phyloP scores from a whole-genome alignment of 53 echinoderm and acorn worm species.

The Paracentrotus lividus region DNA sequence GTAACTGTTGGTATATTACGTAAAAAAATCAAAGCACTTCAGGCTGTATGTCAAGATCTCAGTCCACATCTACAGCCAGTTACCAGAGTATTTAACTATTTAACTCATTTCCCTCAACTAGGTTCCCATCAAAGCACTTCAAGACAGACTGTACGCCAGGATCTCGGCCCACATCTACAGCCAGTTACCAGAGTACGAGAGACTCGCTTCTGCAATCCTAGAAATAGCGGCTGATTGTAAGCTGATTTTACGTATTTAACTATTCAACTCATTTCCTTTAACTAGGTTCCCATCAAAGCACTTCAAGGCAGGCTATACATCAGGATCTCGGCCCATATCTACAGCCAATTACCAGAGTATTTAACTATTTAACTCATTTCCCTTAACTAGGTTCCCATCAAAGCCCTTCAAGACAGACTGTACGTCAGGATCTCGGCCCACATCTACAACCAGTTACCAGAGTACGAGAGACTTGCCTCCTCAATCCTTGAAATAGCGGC shows the following conservation, averaged over 20 bases:
- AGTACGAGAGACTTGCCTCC: conserved; percentile 80
- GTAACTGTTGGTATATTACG: too few relatives aligned
- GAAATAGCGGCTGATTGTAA: too few relatives aligned
- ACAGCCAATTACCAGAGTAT: conserved; percentile 88
- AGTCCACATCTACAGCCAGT: too few relatives aligned
- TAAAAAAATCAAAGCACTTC: too few relatives aligned
- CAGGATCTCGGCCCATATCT: conserved; percentile 86
- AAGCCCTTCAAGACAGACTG: conserved; percentile 80
- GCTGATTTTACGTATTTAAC: too few relatives aligned
- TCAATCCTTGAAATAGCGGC: conserved; percentile 67
- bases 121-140: conserved; percentile 86
- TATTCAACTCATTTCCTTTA: too few relatives aligned
- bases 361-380: too few relatives aligned
- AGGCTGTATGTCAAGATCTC: too few relatives aligned
- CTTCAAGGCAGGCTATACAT: conserved; percentile 84
- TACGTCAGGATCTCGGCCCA: conserved; percentile 89
- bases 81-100: too few relatives aligned
- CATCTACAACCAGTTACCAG: conserved; percentile 86
- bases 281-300: conserved; percentile 82
- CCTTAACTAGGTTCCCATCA: conserved; percentile 74
- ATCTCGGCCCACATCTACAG: conserved; percentile 93
- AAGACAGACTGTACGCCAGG: conserved; percentile 83
- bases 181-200: conserved; percentile 80
- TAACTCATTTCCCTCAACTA: neutral
- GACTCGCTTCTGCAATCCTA: conserved; percentile 75